phyloP scores from a whole-genome alignment of 2,797 vertebrate genomes.

The Pelobates cultripes region DNA sequence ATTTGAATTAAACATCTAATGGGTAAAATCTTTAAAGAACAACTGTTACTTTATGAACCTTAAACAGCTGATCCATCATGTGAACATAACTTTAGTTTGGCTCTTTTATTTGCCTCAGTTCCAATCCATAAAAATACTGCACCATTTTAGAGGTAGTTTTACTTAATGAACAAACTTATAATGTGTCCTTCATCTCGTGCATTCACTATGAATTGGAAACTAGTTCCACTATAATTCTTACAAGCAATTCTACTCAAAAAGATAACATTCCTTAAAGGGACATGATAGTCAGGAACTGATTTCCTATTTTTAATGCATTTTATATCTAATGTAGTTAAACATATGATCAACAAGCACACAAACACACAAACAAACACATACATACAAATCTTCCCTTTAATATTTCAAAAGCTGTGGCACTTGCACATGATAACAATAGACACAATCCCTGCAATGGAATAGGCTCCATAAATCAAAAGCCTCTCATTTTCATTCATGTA shows the following conservation, averaged over 20 bases:
- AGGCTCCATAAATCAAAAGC: no score
- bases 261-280: neutral
- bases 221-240: neutral
- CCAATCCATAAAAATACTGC: constrained; percentile 1
- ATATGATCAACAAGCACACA: no score
- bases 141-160: constrained; percentile 1
- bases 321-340: no score
- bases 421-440: no score
- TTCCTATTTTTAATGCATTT: no score
- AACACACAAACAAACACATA: no score
- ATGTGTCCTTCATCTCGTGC: neutral
- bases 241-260: neutral
- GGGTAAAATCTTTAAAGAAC: constrained; percentile 39
- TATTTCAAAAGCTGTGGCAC: no score
- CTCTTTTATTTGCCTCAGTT: constrained; percentile 2
- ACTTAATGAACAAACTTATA: constrained; percentile 8
- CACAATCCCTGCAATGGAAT: no score
- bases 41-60: constrained; percentile 43
- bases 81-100: neutral
- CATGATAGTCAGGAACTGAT: no score
- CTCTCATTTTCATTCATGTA: no score
- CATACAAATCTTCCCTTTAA: no score
- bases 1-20: constrained; percentile 41
- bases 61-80: constrained; percentile 40
- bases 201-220: constrained; percentile 10